Conservation (phyloP, 1,140 invertebrate genomes). For the Magallana ariakensis region DNA sequence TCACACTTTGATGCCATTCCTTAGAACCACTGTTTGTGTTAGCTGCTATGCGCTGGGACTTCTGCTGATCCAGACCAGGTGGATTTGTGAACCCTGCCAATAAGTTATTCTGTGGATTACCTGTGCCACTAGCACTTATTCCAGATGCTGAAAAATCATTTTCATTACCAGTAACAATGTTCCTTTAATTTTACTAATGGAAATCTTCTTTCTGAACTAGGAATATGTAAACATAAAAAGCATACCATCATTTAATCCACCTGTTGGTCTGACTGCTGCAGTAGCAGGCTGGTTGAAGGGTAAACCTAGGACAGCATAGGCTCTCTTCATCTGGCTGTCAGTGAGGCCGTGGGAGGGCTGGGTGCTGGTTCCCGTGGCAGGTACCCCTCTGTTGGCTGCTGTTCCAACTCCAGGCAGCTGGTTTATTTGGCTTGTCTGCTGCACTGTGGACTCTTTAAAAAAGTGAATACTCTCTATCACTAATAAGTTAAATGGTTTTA, state of each 20-base stretch:
- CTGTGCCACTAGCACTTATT: slow-evolving; percentile 20
- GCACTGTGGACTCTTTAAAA: no score
- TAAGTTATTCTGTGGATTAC: slow-evolving; percentile 22
- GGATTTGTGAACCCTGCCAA: slow-evolving; percentile 2
- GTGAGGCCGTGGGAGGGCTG: slow-evolving; percentile 64
- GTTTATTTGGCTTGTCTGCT: not conserved
- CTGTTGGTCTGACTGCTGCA: slow-evolving; percentile 7
- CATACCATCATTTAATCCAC: slow-evolving; percentile 39
- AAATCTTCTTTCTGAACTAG: no score
- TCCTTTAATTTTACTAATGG: no score
- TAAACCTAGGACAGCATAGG: slow-evolving; percentile 91
- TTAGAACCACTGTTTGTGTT: slow-evolving; percentile 81
- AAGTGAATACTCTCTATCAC: no score
- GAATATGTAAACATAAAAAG: not conserved
- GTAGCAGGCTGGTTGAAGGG: slow-evolving; percentile 59
- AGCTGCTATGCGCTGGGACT: slow-evolving; percentile 48
- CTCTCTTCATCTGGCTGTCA: slow-evolving; percentile 86
- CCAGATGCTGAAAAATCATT: slow-evolving; percentile 13
- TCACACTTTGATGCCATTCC: slow-evolving; percentile 98
- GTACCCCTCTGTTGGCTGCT: slow-evolving; percentile 16
- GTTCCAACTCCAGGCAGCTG: slow-evolving; percentile 1
- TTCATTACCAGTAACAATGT: not conserved
- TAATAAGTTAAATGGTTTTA: no score
- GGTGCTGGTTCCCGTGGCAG: slow-evolving; percentile 53
- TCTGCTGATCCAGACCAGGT: slow-evolving; percentile 16